Evolutionary conservation across 2,797 vertebrate genomes (phyloP), one percentile per base, ranked within the genome.

Genomic region (Anabacerthia variegaticeps): DNA sequence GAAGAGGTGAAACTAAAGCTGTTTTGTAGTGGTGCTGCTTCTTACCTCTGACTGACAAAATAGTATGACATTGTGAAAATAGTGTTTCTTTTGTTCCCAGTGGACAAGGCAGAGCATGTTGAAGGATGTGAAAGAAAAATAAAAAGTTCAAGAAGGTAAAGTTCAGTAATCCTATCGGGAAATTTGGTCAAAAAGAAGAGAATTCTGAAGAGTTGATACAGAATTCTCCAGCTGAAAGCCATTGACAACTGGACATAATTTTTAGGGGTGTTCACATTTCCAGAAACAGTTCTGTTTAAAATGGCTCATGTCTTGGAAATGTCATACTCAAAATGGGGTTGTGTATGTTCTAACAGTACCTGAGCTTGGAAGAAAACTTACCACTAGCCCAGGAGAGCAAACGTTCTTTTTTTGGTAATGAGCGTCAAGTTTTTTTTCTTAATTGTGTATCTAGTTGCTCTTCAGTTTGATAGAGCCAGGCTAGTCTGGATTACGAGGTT

Each of bases 61-160:
- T 62, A 75, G 20, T 61, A 34, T 63, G 30, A 65, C 27, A 12
- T 65, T 75, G n/a, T 90, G 37, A 88, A 92, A 92, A 72, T 55
- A 77, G 52, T 61, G n/a, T 87, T 77, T 80, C 27, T 93, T 91
- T 78, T 18, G 3, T 94, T 95, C 39, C 26, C 43, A 67, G 65
- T 83, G 65, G 48, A 51, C 79, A 85, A 93, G 79, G 52, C 72
- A 91, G n/a, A 85, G 21, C 49, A 68, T 68, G 8, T 86, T 94
- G 74, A 63, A 77, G 44, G 34, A 49, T 90, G 16, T 92, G 76
- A 77, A 88, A 90, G 54, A 91, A 62, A 86, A 93, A 36, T 89
- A 62, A 82, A 92, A 82, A 54, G 71, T 78, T 85, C 59, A 77
- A 59, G 56, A 74, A 87, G 51, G 43, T 76, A 58, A 66, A 89